A percentile compares a stretch with the other conserved stretches of the same genome.
These are phyloP conservation scores for Craniophora ligustri DNA, from an alignment of 2,888 invertebrate species.

Conservation along the genomic window DNA sequence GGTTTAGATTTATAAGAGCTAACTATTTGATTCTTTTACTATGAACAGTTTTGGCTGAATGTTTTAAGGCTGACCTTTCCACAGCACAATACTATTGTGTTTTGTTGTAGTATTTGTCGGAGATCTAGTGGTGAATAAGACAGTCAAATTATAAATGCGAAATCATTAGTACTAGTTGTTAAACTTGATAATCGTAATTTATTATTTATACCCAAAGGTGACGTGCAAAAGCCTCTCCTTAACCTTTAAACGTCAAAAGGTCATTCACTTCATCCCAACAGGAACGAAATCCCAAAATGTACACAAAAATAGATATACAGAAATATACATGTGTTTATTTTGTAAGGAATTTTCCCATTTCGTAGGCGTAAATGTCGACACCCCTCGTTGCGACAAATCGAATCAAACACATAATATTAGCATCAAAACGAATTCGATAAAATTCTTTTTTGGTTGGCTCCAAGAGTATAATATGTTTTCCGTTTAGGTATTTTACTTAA, in stretches of 20 bases:
- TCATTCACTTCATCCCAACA: constrained; percentile 3
- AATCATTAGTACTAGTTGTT: no score
- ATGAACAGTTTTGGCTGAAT: no score
- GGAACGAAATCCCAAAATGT: neutral
- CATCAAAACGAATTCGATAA: constrained; percentile 28
- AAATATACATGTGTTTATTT: constrained; percentile 4
- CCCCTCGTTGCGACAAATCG: constrained; percentile 38
- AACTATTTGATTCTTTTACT: no score
- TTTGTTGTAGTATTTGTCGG: no score
- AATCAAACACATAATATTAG: constrained; percentile 29
- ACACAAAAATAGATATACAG: constrained; percentile 3
- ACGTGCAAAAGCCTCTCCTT: neutral
- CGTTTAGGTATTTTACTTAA: neutral
- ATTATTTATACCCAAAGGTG: no score
- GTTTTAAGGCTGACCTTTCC: no score
- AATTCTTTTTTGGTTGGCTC: constrained; percentile 9
- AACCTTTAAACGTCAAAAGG: constrained; percentile 3
- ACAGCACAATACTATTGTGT: no score
- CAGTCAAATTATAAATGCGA: no score
- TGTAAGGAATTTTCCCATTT: constrained; percentile 32
- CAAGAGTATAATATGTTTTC: constrained; percentile 2
- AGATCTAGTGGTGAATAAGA: no score
- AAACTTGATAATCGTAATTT: no score
- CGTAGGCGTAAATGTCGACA: constrained; percentile 21
- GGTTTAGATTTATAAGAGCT: neutral